Conservation (phyloP, 2,797 vertebrate genomes). For the Gobio occitaniae region DNA sequence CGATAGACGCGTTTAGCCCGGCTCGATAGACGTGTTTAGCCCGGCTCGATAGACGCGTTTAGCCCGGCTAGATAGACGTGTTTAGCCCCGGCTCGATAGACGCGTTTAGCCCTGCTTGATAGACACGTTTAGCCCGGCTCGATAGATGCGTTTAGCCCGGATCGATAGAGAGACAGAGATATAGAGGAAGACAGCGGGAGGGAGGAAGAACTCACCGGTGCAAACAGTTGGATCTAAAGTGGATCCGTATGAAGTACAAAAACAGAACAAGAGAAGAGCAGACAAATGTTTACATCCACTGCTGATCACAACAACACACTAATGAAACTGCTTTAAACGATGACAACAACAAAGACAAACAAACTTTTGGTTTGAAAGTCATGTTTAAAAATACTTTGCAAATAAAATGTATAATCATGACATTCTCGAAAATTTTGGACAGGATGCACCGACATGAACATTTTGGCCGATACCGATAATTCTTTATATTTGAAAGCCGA, state of each 20-base stretch:
- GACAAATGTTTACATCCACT: constrained; percentile 70
- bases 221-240: constrained; percentile 99
- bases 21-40: too few species aligned
- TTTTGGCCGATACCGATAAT: too few species aligned
- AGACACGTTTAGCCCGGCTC: too few species aligned
- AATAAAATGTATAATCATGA: background rate
- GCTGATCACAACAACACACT: constrained; percentile 48
- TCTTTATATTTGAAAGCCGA: too few species aligned
- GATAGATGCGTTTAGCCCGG: too few species aligned
- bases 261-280: constrained; percentile 87
- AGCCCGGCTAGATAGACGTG: too few species aligned
- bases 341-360: constrained; percentile 23
- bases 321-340: constrained; percentile 55
- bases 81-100: too few species aligned
- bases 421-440: background rate
- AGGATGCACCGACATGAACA: too few species aligned
- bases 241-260: constrained; percentile 92
- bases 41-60: too few species aligned
- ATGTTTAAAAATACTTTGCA: constrained; percentile 17
- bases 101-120: too few species aligned
- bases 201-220: constrained; percentile 95
- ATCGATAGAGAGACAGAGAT: constrained; percentile 55
- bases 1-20: too few species aligned
- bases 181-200: constrained; percentile 80
- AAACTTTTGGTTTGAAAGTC: background rate